Evolutionary conservation across 2,113 vertebrate species (phyloP), one percentile per base, ranked within the genome.

Genomic region (Peromyscus californicus): DNA sequence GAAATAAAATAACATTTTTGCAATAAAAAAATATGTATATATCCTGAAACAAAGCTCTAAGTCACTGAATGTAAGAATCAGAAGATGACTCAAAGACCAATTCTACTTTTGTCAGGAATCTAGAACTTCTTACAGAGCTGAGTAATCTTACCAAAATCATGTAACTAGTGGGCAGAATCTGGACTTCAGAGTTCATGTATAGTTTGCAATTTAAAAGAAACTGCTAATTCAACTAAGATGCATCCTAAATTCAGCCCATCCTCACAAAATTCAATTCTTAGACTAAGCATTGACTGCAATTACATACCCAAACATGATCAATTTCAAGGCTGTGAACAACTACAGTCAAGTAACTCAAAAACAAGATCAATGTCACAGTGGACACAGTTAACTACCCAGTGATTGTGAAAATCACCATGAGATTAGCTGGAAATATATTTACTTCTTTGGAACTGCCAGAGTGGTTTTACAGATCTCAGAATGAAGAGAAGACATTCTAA

Each of bases 21-120:
- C 13, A 54, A 54, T 54, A 54, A 54, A 51, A 54, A 51, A 54
- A 54, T 54, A 95, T n/a, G 24, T n/a, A 83, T 21, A 17, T 70
- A 89, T 24, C 72, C 36, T 80, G 63, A 78, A 94, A 95, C 83
- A 95, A 89, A 57, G n/a, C 74, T 59, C 51, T 87, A 97, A 95
- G 80, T 93, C 45, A 80, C 0, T 70, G 11, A 79, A 59, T 86
- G 22, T 90, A 80, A 76, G 11, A 85, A 57, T n/a, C 16, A 72
- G 29, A 83, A 72, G n/a, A 33, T 89, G 16, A 59, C 93, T 93
- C 86, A 89, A 93, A 65, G 4, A 59, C 12, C 57, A 90, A 29
- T 31, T 76, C 26, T 69, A 88, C 57, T 94, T 86, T 92, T 82
- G 92, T 31, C 54, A 91, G 24, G 63, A 83, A 96, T 93, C 9